Percentiles rank a stretch among this genome's conserved stretches.
These are phyloP conservation scores for Lasioglossum oenotherae DNA, from an alignment of 2,888 invertebrate species.

Conservation along the genomic window DNA sequence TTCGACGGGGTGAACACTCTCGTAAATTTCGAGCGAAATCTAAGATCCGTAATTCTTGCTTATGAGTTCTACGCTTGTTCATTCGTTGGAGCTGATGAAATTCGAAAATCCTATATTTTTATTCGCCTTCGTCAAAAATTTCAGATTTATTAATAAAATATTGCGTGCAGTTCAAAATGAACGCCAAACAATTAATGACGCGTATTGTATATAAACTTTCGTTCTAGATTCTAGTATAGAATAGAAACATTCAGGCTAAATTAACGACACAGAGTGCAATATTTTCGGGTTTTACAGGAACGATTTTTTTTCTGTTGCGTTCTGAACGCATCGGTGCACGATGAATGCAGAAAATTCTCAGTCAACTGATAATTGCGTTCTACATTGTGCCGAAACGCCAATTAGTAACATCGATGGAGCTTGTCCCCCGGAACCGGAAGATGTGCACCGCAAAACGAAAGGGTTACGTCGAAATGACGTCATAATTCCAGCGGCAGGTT, in stretches of 20 bases:
- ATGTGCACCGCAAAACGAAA: not conserved
- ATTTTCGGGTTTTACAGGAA: not conserved
- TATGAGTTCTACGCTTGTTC: constrained; percentile 53
- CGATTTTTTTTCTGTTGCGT: not conserved
- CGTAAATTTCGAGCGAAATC: constrained; percentile 76
- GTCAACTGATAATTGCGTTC: not conserved
- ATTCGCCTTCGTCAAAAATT: not conserved
- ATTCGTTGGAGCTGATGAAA: not conserved
- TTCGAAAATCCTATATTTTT: not conserved
- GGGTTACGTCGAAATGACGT: not conserved
- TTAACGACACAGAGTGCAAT: not conserved
- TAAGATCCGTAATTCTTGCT: constrained; percentile 74
- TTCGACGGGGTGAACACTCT: constrained; percentile 52
- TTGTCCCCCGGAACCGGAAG: not conserved
- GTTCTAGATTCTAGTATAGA: too few relatives aligned
- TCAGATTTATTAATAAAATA: not conserved
- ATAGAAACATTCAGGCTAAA: not conserved
- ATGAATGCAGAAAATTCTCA: not conserved
- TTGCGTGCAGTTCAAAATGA: not conserved
- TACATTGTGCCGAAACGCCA: not conserved
- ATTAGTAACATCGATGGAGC: constrained; percentile 7
- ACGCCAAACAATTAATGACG: not conserved
- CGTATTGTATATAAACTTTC: not conserved
- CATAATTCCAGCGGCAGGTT: not conserved
- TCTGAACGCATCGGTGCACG: not conserved